Evolutionary conservation across 2,888 invertebrate species (phyloP).

Genomic region (Pristionchus fissidentatus): DNA sequence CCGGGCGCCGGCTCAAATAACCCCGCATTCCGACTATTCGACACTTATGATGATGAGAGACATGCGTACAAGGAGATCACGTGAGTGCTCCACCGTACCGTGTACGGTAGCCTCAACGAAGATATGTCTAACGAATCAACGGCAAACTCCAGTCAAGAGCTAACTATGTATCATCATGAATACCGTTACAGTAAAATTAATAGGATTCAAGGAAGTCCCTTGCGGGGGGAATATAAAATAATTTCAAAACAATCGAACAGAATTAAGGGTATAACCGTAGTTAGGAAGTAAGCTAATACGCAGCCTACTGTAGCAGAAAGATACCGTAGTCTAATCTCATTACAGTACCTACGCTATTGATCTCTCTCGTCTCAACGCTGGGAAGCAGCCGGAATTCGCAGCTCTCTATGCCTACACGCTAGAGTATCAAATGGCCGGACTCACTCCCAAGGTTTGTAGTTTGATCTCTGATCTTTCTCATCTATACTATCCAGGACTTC

Average conservation of each 20-base stretch:
- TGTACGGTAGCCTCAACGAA: not conserved
- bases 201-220: too few species aligned
- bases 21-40: constrained; percentile 70
- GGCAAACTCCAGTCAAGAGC: too few species aligned
- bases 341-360: constrained; percentile 69
- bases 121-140: not conserved
- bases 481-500: not conserved
- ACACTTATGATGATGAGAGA: constrained; percentile 53
- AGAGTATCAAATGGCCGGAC: not conserved
- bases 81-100: constrained; percentile 49
- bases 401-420: constrained; percentile 55
- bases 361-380: constrained; percentile 63
- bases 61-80: constrained; percentile 60
- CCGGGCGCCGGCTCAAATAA: constrained; percentile 75
- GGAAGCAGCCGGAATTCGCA: constrained; percentile 54
- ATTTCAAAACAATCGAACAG: too few species aligned
- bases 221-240: too few species aligned
- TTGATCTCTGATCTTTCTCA: not conserved
- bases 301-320: not conserved
- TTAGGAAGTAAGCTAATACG: not conserved
- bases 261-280: not conserved
- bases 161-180: too few species aligned
- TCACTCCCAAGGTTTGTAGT: not conserved
- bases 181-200: too few species aligned
- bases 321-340: not conserved